Evolutionary conservation across 2,888 invertebrate species (phyloP), one percentile per base, ranked within the genome.

Genomic region (Theretra japonica): DNA sequence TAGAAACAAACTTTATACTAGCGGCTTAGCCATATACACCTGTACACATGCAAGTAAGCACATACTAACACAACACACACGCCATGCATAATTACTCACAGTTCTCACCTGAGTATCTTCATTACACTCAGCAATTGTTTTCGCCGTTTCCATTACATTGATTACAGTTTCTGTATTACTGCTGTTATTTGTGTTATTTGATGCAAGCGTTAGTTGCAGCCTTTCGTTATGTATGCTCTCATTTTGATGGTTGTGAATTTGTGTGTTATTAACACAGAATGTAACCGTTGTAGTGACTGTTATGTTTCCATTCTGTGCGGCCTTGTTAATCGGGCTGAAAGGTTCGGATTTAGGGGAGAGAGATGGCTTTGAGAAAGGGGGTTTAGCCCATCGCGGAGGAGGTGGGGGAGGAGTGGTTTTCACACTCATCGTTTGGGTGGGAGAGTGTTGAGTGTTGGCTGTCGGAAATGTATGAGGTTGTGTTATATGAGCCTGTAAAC

Each of bases 211-310:
- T 94, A 94, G 89, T 93, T 94, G 94, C 83, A 93, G 86, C 81
- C 90, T 89, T 78, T 94, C 93, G 78, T 88, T 93, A 82, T 92
- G 90, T 83, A 94, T 91, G 84, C 88, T 88, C 83, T 94, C 90
- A 83, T 93, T 90, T 89, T 94, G 90, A 83, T 95, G 95, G 76
- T 93, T 94, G 82, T 92, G 94, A 81, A 93, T 89, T 86, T 94
- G 92, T 73, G 93, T 91, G 83, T 95, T 95, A 91, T 96, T 96
- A 80, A 97, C 96, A 81, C 96, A 97, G 87, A 97, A 97, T 23
- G 97, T 97, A 68, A 97, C 97, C n/a, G 97, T 97, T n/a, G 97
- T 97, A 68, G 97, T 97, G 69, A 97, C 97, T 65, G 96, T 97
- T 86, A 97, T 97, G 87, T 97, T 97, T 86, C 96, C 97, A 85